phyloP scores from a whole-genome alignment of 2,113 vertebrate species.

The Capra hircus region DNA sequence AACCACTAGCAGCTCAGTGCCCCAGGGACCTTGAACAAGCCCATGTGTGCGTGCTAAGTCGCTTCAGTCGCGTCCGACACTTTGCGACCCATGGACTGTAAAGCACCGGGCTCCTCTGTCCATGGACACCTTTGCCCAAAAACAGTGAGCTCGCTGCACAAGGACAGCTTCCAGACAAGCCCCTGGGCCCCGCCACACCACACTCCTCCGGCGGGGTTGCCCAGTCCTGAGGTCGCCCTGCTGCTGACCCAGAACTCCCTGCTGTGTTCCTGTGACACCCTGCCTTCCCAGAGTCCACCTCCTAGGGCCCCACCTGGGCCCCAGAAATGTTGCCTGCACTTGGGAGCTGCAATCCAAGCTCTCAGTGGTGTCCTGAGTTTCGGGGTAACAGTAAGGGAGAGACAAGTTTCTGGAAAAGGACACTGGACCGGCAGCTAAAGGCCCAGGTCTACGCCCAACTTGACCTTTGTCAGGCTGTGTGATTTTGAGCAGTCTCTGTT shows the following conservation, averaged over 20 bases:
- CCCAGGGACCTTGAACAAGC: neutral
- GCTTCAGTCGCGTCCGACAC: neutral
- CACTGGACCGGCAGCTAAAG: neutral
- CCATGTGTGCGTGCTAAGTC: accelerated
- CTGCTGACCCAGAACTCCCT: neutral
- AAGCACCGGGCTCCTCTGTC: neutral
- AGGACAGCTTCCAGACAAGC: neutral
- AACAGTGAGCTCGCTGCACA: neutral
- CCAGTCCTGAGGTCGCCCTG: neutral
- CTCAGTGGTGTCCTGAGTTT: neutral
- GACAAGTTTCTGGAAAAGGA: neutral
- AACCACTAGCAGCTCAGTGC: neutral
- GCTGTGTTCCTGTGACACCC: neutral
- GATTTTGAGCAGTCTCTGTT: neutral
- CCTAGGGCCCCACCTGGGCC: neutral
- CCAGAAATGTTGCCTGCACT: neutral
- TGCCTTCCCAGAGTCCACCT: neutral
- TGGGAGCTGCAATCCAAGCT: neutral
- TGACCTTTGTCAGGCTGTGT: neutral
- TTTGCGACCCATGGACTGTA: neutral
- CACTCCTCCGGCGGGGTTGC: neutral
- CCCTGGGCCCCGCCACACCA: neutral
- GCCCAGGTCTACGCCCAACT: neutral
- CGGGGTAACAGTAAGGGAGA: neutral
- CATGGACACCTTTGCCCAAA: neutral